A percentile compares a stretch with the other conserved stretches of the same genome.
phyloP scores from a whole-genome alignment of 2,113 vertebrate species.

The Equus quagga region DNA sequence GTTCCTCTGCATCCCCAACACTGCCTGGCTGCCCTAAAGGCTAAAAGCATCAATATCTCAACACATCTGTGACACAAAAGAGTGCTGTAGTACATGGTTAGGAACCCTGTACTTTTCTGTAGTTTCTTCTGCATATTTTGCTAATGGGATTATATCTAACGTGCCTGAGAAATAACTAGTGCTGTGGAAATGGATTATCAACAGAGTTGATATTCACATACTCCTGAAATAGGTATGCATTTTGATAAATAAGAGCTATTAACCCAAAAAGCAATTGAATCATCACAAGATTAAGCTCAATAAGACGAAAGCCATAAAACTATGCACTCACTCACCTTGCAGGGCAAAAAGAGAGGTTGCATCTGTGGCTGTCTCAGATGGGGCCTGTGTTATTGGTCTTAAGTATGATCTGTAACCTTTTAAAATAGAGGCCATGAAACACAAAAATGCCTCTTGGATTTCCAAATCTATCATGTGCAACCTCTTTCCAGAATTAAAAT shows the following conservation, averaged over 20 bases:
- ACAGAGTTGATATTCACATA: not conserved
- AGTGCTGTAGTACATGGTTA: not conserved
- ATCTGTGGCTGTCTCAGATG: conserved; percentile 98
- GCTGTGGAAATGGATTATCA: conserved; percentile 20
- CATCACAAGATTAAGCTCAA: not conserved
- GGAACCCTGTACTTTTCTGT: conserved; percentile 23
- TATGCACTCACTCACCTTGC: conserved; percentile 90
- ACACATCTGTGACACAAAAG: not conserved
- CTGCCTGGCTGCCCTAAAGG: not conserved
- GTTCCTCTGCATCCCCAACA: not conserved
- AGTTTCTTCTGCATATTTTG: conserved; percentile 34
- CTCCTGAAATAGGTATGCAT: not conserved
- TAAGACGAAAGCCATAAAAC: conserved; percentile 6
- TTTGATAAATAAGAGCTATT: conserved; percentile 34
- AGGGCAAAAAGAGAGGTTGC: conserved; percentile 97
- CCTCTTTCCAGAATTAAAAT: conserved; percentile 94
- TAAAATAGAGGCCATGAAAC: conserved; percentile 98
- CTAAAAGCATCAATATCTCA: not conserved
- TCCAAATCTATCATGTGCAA: conserved; percentile 96
- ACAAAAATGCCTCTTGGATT: conserved; percentile 98
- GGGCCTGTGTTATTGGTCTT: conserved; percentile 97
- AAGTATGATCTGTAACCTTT: conserved; percentile 97
- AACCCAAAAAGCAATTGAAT: not conserved
- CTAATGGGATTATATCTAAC: not conserved
- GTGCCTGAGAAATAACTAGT: conserved; percentile 10